These are phyloP conservation scores for Brachionus rotundiformis DNA, from an alignment of 1,140 invertebrate species.

Conservation along the genomic window DNA sequence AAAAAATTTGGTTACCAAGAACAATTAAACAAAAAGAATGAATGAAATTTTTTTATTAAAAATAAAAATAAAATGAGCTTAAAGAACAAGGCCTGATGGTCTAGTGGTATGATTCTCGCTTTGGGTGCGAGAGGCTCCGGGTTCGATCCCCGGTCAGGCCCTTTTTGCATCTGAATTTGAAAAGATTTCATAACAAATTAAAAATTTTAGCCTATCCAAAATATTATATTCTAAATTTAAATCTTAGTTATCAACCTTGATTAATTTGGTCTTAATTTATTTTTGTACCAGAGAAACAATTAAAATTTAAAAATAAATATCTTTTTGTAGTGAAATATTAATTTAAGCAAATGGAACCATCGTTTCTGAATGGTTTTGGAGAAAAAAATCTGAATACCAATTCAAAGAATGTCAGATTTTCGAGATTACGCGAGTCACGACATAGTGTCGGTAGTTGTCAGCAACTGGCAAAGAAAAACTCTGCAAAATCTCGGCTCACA, in stretches of 20 bases:
- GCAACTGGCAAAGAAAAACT: neutral
- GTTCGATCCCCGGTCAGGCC: constrained; percentile 45
- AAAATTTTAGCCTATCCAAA: constrained; percentile 6
- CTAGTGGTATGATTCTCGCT: constrained; percentile 50
- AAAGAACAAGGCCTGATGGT: constrained; percentile 30
- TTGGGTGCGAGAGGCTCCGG: constrained; percentile 41
- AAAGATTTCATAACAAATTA: constrained; percentile 8
- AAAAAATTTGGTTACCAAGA: too few relatives aligned
- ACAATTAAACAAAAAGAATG: too few relatives aligned
- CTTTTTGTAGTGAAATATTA: neutral
- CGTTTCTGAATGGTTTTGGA: neutral
- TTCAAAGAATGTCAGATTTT: neutral
- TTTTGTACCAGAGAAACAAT: neutral
- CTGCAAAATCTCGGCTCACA: neutral
- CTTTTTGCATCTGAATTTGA: constrained; percentile 21
- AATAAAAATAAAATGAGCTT: neutral
- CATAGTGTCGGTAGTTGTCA: constrained; percentile 21
- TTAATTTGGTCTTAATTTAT: neutral
- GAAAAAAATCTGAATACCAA: neutral
- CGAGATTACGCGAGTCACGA: neutral
- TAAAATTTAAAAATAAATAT: neutral
- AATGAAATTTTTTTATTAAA: too few relatives aligned
- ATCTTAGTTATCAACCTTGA: neutral
- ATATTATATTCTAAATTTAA: neutral
- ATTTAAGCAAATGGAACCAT: neutral